Conservation (phyloP, 1,140 invertebrate genomes). For the Megalonaias nervosa region DNA sequence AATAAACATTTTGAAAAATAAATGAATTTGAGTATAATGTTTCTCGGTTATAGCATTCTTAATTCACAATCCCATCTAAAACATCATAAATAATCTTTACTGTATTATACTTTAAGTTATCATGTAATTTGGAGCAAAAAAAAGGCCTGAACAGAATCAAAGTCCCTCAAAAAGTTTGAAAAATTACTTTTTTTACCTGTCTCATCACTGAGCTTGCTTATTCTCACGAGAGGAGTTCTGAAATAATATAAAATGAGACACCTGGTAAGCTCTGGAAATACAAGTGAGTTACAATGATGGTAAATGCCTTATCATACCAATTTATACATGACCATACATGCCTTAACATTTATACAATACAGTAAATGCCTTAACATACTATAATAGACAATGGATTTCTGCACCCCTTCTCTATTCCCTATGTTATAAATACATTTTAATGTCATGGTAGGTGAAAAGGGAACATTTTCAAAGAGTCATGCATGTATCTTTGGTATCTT, state of each 20-base stretch:
- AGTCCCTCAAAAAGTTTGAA: not conserved
- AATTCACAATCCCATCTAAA: no score
- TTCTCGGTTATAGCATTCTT: no score
- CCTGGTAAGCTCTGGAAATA: not conserved
- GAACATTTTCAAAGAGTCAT: no score
- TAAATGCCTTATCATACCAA: not conserved
- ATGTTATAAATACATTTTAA: no score
- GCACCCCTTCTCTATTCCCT: no score
- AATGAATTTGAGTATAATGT: no score
- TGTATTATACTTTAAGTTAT: not conserved
- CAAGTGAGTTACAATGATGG: not conserved
- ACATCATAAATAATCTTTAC: no score
- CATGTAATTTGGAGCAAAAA: not conserved
- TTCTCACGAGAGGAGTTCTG: constrained; percentile 68
- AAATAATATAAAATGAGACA: constrained; percentile 25
- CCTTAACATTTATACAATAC: not conserved
- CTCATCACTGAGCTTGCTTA: constrained; percentile 70
- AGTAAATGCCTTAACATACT: not conserved
- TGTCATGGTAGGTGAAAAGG: no score
- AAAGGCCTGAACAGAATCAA: not conserved
- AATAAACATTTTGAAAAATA: no score
- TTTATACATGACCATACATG: not conserved
- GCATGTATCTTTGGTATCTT: no score
- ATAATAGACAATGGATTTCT: no score
- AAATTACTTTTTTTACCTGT: constrained; percentile 52